Conservation (phyloP, 2,113 vertebrate genomes). For the Dissostichus mawsoni region DNA sequence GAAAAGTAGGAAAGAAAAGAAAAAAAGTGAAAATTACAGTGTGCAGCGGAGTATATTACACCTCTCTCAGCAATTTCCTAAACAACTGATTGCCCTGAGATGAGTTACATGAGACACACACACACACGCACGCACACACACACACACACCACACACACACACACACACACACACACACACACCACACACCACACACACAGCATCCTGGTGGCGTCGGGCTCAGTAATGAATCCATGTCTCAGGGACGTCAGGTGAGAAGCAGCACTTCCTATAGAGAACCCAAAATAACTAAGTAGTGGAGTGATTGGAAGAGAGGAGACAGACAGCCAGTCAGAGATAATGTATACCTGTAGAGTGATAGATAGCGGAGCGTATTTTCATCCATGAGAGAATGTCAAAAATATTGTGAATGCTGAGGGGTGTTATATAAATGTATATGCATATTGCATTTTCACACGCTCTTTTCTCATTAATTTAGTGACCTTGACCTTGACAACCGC, state of each 20-base stretch:
- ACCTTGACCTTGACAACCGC: constrained; percentile 67
- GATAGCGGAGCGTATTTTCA: constrained; percentile 6
- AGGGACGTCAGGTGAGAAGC: constrained; percentile 77
- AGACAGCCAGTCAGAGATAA: constrained; percentile 22
- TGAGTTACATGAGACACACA: constrained; percentile 77
- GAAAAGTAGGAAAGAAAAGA: constrained; percentile 2
- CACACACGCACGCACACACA: constrained; percentile 46
- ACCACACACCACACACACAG: constrained; percentile 44
- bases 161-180: constrained; percentile 39
- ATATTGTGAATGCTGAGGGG: neutral
- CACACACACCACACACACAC: no score
- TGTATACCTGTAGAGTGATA: constrained; percentile 32
- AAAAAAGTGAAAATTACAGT: constrained; percentile 37
- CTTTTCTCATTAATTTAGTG: constrained; percentile 42
- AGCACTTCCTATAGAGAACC: constrained; percentile 72
- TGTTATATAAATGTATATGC: neutral
- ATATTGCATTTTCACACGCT: neutral
- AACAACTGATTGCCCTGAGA: constrained; percentile 88
- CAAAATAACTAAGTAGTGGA: constrained; percentile 69
- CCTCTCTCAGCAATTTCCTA: constrained; percentile 90
- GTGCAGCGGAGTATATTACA: constrained; percentile 88
- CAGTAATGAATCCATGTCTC: constrained; percentile 78
- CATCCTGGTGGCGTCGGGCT: constrained; percentile 82
- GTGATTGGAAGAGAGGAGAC: constrained; percentile 38
- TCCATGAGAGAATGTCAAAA: constrained; percentile 18